These are phyloP conservation scores for Amphimedon queenslandica DNA, from an alignment of 37 sponge, comb jelly and placozoan species.

Conservation along the genomic window DNA sequence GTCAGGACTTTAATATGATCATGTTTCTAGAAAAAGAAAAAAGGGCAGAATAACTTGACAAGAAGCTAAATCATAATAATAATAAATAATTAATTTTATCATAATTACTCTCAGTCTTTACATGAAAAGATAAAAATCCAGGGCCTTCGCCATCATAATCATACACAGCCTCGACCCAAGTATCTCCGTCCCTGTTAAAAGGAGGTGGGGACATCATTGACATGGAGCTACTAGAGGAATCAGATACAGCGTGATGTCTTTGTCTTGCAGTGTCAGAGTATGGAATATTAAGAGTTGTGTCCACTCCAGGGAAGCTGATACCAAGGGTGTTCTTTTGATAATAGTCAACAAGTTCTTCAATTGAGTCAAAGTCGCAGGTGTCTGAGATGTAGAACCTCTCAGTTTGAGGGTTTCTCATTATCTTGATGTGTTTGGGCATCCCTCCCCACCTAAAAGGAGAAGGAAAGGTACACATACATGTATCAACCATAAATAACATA, in stretches of 20 bases:
- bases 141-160: slow-evolving; percentile 47
- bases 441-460: slow-evolving; percentile 67
- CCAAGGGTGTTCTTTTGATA: slow-evolving; percentile 70
- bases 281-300: slow-evolving; percentile 67
- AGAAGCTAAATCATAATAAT: no score
- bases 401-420: slow-evolving; percentile 42
- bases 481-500: no score
- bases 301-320: slow-evolving; percentile 83
- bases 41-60: no score
- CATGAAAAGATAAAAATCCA: slow-evolving; percentile 57
- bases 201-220: no score
- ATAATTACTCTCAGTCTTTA: no score
- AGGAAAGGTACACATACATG: slow-evolving; percentile 17
- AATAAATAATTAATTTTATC: no score
- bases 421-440: slow-evolving; percentile 84
- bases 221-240: background rate
- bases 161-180: slow-evolving; percentile 44
- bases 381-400: slow-evolving; percentile 63
- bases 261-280: no score
- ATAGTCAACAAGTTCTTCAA: slow-evolving; percentile 68
- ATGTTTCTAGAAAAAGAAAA: slow-evolving; percentile 34
- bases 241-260: background rate
- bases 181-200: background rate
- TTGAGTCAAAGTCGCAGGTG: slow-evolving; percentile 54
- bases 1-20: slow-evolving; percentile 47